phyloP scores from a whole-genome alignment of 2,888 invertebrate genomes.

The Mechanitis messenoides region DNA sequence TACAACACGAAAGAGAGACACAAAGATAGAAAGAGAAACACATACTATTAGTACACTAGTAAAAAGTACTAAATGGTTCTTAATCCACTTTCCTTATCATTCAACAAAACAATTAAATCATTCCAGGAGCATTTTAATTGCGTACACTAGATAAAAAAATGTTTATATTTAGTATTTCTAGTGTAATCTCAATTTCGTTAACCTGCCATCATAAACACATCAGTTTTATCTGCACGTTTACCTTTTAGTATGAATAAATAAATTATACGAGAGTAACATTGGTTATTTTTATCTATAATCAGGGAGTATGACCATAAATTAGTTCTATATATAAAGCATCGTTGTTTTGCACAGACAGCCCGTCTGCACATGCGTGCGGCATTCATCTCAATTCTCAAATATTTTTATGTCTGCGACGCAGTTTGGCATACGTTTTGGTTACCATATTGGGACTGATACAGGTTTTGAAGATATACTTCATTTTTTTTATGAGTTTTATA shows the following conservation, averaged over 20 bases:
- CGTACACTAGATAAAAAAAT: constrained; percentile 26
- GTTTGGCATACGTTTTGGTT: background rate
- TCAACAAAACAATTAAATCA: constrained; percentile 5
- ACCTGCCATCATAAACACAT: constrained; percentile 40
- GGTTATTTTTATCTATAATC: constrained; percentile 73
- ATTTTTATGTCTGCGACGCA: constrained; percentile 65
- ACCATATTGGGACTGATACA: background rate
- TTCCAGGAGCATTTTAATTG: constrained; percentile 22
- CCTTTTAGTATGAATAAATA: constrained; percentile 42
- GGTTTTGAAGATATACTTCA: background rate
- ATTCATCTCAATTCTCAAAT: constrained; percentile 76
- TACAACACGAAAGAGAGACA: too few relatives aligned
- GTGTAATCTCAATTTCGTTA: constrained; percentile 36
- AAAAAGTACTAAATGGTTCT: background rate
- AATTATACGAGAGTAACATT: constrained; percentile 60
- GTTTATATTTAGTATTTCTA: constrained; percentile 28
- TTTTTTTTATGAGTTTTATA: too few relatives aligned
- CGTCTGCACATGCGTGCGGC: constrained; percentile 76
- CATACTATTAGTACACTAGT: background rate
- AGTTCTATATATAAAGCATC: constrained; percentile 71
- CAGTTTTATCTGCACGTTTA: constrained; percentile 36
- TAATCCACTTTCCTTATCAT: background rate
- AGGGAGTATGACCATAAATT: constrained; percentile 74
- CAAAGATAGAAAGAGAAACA: too few relatives aligned
- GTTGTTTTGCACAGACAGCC: constrained; percentile 72